Conservation (phyloP, 1,140 invertebrate species). For the Trissolcus basalis region DNA sequence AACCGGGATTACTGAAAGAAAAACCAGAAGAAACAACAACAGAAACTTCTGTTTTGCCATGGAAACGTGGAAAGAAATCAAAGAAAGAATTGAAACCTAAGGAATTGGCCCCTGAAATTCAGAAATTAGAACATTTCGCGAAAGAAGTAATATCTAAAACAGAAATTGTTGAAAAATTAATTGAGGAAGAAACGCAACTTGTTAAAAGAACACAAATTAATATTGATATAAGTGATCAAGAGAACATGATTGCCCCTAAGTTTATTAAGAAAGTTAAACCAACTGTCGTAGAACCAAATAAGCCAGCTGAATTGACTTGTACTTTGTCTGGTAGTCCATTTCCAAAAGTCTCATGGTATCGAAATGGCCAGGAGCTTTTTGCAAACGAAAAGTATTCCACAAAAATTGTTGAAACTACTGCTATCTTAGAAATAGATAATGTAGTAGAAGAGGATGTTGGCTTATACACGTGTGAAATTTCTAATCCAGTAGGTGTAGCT, state of each 20-base stretch:
- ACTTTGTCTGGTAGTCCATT: constrained; percentile 82
- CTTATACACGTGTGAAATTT: constrained; percentile 86
- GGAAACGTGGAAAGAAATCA: not conserved
- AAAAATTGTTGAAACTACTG: constrained; percentile 78
- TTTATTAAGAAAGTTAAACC: constrained; percentile 84
- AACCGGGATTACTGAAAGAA: not conserved
- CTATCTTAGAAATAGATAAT: constrained; percentile 81
- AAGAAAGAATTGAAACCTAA: not conserved
- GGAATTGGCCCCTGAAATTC: not conserved
- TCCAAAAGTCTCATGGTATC: constrained; percentile 86
- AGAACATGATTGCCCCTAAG: constrained; percentile 79
- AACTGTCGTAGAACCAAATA: constrained; percentile 79
- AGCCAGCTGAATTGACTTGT: constrained; percentile 81
- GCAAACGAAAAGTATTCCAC: constrained; percentile 80
- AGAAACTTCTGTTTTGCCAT: not conserved
- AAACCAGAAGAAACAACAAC: constrained; percentile 4
- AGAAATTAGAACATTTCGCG: no score
- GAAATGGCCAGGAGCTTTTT: constrained; percentile 82
- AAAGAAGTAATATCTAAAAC: constrained; percentile 37
- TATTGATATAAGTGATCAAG: constrained; percentile 72
- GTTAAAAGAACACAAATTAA: constrained; percentile 77
- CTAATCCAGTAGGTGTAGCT: constrained; percentile 86
- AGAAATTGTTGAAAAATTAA: constrained; percentile 66
- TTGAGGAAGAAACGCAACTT: constrained; percentile 52
- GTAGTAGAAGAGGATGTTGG: constrained; percentile 83